A percentile compares a stretch with the other conserved stretches of the same genome.
These are phyloP conservation scores for Plectrocnemia conspersa DNA, from an alignment of 1,140 invertebrate genomes.

Conservation along the genomic window DNA sequence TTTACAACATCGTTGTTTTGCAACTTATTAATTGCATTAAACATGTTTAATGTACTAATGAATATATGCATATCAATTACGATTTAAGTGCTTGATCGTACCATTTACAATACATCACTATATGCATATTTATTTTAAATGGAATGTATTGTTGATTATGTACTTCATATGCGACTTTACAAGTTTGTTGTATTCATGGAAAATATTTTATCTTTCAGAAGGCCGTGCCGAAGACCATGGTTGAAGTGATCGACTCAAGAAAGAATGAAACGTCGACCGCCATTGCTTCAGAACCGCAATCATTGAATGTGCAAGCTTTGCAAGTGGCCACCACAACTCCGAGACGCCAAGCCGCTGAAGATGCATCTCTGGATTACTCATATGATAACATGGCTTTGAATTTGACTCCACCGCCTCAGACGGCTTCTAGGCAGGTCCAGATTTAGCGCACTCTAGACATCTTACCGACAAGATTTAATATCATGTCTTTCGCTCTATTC, in stretches of 20 bases:
- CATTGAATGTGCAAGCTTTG: not conserved
- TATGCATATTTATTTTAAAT: not conserved
- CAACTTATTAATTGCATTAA: too few species aligned
- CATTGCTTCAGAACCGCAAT: not conserved
- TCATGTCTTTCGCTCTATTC: too few species aligned
- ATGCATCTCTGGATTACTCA: conserved; percentile 62
- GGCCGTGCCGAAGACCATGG: not conserved
- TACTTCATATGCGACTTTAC: too few species aligned
- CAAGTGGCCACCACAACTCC: not conserved
- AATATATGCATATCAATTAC: too few species aligned
- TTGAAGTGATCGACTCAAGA: not conserved
- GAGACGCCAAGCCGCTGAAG: conserved; percentile 56
- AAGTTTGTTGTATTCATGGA: too few species aligned
- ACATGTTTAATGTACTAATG: too few species aligned
- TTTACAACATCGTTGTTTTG: too few species aligned
- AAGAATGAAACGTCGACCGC: not conserved
- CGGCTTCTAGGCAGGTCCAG: not conserved
- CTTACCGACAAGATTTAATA: too few species aligned
- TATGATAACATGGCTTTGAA: conserved; percentile 66
- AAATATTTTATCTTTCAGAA: conserved; percentile 6
- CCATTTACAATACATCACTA: not conserved
- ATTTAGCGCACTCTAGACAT: not conserved
- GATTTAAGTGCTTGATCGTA: too few species aligned
- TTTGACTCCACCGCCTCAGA: conserved; percentile 52
- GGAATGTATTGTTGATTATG: too few species aligned